Evolutionary conservation across 2,797 vertebrate species (phyloP), one percentile per base, ranked within the genome.

Genomic region (Phrynocephalus vlangalii): DNA sequence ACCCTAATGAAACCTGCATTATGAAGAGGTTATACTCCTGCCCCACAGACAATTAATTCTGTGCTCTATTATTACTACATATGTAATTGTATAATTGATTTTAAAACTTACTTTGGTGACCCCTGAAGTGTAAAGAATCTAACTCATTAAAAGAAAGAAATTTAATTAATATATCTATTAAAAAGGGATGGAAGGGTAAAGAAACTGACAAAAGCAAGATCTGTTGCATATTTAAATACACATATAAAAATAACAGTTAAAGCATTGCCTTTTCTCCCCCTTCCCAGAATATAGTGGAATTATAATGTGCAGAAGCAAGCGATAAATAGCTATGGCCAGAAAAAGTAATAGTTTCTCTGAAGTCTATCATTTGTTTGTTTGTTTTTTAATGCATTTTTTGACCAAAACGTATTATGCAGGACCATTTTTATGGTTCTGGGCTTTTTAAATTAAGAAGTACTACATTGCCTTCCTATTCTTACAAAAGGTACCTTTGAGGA

Each of bases 61-160:
- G 91, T 95, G 91, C 95, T 92, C 96, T 89, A 91, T 96, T 96
- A 96, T 96, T 95, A 90, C 95, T 96, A 97, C 97, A 97, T 97
- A 94, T 97, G 97, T 97, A 97, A 97, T 96, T 97, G 96, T 96
- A 96, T 96, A 97, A 98, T 97, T 97, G 97, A 97, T 97, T 97
- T 95, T 96, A 94, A 96, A 95, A 96, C 96, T 95, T 96, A 96
- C 96, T 97, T 96, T 95, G 96, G 94, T 96, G 94, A 94, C 93
- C 92, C 75, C 86, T 93, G 95, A 94, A 95, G 92, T 91, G 88
- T 94, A 96, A 95, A 92, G 85, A 48, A 90, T 96, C 92, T 92
- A 96, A 95, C 87, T 93, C 91, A 94, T 96, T 96, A 96, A 91
- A 90, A 76, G 50, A n/a, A 75, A 94, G 90, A 94, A 95, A 94